phyloP scores from a whole-genome alignment of 2,888 invertebrate genomes.

The Pheosia tremula region DNA sequence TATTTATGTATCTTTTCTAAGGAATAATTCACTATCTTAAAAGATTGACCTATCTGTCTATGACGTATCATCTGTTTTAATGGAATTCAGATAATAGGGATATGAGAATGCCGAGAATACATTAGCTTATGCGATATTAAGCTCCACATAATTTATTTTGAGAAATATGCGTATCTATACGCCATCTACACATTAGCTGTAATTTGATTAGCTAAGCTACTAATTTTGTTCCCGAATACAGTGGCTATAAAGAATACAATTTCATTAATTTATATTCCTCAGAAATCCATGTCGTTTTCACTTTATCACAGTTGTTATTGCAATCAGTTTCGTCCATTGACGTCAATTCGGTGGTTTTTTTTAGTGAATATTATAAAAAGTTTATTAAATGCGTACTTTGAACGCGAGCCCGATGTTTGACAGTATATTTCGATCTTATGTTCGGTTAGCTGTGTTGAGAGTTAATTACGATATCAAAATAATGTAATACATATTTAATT shows the following conservation, averaged over 20 bases:
- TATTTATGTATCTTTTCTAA: slow-evolving; percentile 24
- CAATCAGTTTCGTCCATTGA: slow-evolving; percentile 11
- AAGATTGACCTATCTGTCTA: too few species aligned
- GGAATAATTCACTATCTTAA: slow-evolving; percentile 24
- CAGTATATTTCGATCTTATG: slow-evolving; percentile 23
- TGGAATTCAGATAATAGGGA: too few species aligned
- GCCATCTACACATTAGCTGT: too few species aligned
- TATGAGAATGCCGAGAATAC: too few species aligned
- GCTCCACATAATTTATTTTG: too few species aligned
- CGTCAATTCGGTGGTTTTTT: slow-evolving; percentile 27
- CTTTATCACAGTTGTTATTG: background rate
- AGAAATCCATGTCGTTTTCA: slow-evolving; percentile 2
- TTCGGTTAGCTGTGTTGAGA: slow-evolving; percentile 7
- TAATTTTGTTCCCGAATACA: too few species aligned
- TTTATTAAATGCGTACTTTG: slow-evolving; percentile 43
- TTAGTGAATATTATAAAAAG: slow-evolving; percentile 17
- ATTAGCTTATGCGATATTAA: too few species aligned
- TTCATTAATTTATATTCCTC: background rate
- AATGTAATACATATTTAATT: too few species aligned
- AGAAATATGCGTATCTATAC: too few species aligned
- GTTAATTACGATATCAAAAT: slow-evolving; percentile 4
- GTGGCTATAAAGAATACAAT: background rate
- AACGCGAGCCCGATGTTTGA: slow-evolving; percentile 30
- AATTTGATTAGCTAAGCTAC: too few species aligned
- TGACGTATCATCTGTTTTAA: too few species aligned